phyloP scores from a whole-genome alignment of 1,140 invertebrate species.

The Zophobas atratus region DNA sequence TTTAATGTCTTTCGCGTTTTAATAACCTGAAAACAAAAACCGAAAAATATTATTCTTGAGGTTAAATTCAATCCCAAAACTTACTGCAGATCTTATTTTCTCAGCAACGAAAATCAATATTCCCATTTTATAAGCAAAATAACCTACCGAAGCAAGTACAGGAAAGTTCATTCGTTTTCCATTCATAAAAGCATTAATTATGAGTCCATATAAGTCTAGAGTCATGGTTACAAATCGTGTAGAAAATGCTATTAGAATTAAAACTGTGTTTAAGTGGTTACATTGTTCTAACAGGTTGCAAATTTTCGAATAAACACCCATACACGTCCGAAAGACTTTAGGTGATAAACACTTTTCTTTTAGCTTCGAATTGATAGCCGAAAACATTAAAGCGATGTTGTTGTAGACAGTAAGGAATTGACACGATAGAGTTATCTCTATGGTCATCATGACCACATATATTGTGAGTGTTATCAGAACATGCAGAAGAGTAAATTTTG shows the following conservation, averaged over 20 bases:
- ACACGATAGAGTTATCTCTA: not conserved
- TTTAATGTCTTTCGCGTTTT: no score
- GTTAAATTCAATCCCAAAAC: no score
- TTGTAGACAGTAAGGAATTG: constrained; percentile 1
- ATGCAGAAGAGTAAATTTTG: no score
- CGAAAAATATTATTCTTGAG: no score
- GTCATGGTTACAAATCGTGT: not conserved
- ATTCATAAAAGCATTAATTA: not conserved
- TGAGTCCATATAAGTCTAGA: not conserved
- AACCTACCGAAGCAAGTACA: not conserved
- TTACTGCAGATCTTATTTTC: not conserved
- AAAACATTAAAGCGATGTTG: not conserved
- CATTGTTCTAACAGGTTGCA: not conserved
- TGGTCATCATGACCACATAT: not conserved
- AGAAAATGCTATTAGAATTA: not conserved
- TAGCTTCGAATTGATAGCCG: not conserved
- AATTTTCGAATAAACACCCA: not conserved
- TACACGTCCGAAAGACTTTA: not conserved
- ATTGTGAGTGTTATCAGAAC: not conserved
- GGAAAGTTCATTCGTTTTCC: not conserved
- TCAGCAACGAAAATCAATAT: not conserved
- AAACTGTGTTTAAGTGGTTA: not conserved
- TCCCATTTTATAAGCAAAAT: not conserved
- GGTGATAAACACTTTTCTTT: not conserved
- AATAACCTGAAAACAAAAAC: no score